These are phyloP conservation scores for Halcyon senegalensis DNA, from an alignment of 2,113 vertebrate genomes.

Conservation along the genomic window DNA sequence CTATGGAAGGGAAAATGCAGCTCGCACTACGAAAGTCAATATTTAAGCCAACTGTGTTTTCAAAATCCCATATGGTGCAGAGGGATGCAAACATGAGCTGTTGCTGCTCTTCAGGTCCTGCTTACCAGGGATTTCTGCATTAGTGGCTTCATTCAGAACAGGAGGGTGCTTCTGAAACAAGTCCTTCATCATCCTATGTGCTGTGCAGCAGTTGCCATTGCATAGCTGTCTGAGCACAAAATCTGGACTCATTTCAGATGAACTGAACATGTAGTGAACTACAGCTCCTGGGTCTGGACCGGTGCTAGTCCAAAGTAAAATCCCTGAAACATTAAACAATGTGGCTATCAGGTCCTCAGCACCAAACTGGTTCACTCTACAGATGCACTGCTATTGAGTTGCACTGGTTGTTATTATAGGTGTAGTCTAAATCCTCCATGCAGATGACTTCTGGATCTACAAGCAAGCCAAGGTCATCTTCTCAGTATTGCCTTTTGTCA, in stretches of 20 bases:
- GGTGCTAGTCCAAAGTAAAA: neutral
- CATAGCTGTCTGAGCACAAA: neutral
- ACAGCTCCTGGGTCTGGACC: neutral
- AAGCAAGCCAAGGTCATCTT: neutral
- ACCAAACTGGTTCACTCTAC: neutral
- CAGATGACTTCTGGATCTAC: neutral
- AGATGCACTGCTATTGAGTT: neutral
- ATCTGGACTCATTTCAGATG: neutral
- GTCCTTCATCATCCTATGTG: neutral
- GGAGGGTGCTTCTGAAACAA: neutral
- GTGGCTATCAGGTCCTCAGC: neutral
- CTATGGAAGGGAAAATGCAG: neutral
- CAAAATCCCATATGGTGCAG: conserved; percentile 49
- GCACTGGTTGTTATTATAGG: neutral
- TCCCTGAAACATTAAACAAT: neutral
- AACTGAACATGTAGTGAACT: neutral
- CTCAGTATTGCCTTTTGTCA: neutral
- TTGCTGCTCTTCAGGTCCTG: conserved; percentile 31
- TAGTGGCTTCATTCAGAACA: conserved; percentile 5
- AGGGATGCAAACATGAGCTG: conserved; percentile 39
- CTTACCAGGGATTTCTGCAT: neutral
- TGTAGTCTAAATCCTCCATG: neutral
- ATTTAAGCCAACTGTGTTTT: conserved; percentile 53
- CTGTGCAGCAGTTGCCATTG: neutral
- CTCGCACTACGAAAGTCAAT: neutral